A percentile compares a stretch with the other conserved stretches of the same genome.
Evolutionary conservation across 2,797 vertebrate species (phyloP).

Genomic region (Coccyzus lansbergi): DNA sequence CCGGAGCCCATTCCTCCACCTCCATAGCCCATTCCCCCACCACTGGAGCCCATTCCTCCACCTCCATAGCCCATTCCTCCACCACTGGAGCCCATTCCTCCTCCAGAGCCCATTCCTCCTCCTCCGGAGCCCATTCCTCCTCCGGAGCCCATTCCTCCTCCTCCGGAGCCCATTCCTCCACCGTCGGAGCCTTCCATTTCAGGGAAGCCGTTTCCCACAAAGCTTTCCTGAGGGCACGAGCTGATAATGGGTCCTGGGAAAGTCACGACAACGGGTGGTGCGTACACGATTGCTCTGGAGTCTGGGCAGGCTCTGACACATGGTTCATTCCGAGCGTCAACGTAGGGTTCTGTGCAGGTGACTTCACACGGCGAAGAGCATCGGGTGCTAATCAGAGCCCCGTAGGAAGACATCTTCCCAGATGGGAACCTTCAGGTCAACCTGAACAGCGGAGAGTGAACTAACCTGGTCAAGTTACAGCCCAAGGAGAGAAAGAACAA

Average conservation of each 20-base stretch:
- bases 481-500: background rate
- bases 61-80: too few relatives aligned
- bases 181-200: background rate
- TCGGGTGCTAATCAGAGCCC: conserved; percentile 21
- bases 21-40: background rate
- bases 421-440: background rate
- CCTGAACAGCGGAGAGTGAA: background rate
- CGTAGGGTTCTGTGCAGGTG: fast-evolving
- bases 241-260: conserved; percentile 52
- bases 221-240: conserved; percentile 34
- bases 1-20: background rate
- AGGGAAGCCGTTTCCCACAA: background rate
- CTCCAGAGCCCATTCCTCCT: background rate
- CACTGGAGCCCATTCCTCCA: background rate
- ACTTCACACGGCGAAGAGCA: background rate
- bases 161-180: background rate
- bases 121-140: background rate
- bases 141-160: background rate
- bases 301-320: background rate
- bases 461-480: background rate
- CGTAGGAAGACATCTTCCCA: conserved; percentile 30
- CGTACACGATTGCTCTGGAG: background rate
- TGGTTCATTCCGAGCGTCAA: background rate
- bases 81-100: background rate
- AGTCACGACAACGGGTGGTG: background rate